Evolutionary conservation across 2,113 vertebrate species (phyloP), one percentile per base, ranked within the genome.

Genomic region (Sylvia atricapilla): DNA sequence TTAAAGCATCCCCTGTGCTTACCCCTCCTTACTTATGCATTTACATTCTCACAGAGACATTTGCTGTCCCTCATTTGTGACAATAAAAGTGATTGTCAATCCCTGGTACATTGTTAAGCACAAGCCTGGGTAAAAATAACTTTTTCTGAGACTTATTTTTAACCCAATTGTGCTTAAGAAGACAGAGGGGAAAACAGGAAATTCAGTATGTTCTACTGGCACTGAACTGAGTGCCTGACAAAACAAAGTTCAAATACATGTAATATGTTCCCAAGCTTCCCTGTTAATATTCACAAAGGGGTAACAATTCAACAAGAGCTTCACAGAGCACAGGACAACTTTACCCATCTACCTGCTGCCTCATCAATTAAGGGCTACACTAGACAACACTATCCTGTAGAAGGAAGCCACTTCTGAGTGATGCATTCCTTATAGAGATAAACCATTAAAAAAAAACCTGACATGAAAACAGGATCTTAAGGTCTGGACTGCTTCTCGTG

Each of bases 91-190:
- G 30, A 43, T 63, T 13, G 33, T 27, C 89, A 89, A 73, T 46
- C 58, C 35, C 59, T 83, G 35, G 9, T 76, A 62, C n/a, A 46
- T 55, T 24, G 18, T 23, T 80, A 59, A 76, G 30, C 55, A 59
- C 16, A 80, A 88, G 9, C 15, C 31, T 58, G 33, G 6, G 17
- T 72, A 94, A 94, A 93, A 89, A 91, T 76, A 96, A 75, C 66
- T 35, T 84, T 72, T 80, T 67, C 56, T 93, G 22, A 55, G 23
- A 74, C 30, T 33, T 95, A 93, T 93, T 96, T 95, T 93, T 89
- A 94, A 89, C 19, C 8, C 46, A 80, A 83, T 90, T 90, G 67
- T 75, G n/a, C 69, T 69, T 68, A 86, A 88, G 53, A 90, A 11
- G 55, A 83, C 19, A 13, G 63, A 92, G 11, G 16, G 8, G 18